Conservation (phyloP, 1,140 invertebrate genomes). For the Samia ricini region DNA sequence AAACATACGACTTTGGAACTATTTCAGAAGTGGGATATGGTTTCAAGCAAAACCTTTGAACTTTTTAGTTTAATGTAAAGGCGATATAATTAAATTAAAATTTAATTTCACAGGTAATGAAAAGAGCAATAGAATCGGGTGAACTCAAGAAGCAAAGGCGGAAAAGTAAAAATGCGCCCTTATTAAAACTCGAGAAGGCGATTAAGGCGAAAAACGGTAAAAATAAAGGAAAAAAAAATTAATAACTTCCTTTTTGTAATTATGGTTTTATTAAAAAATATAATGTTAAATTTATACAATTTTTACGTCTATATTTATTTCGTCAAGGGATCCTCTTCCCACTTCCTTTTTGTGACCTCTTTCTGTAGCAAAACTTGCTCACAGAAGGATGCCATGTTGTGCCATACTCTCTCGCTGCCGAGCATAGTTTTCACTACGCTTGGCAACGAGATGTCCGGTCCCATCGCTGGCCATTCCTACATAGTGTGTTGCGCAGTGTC, state of each 20-base stretch:
- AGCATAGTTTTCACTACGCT: background rate
- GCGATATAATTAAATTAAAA: background rate
- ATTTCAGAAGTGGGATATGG: too few species aligned
- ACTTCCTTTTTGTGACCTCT: too few species aligned
- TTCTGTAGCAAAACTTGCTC: too few species aligned
- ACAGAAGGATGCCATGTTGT: background rate
- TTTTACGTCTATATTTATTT: background rate
- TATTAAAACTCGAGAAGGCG: slow-evolving; percentile 53
- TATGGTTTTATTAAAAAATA: background rate
- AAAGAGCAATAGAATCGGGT: slow-evolving; percentile 68
- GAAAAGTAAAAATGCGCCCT: slow-evolving; percentile 62
- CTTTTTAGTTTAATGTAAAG: too few species aligned
- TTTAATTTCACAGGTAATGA: slow-evolving; percentile 75
- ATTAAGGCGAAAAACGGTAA: slow-evolving; percentile 39
- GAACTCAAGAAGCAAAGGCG: slow-evolving; percentile 64
- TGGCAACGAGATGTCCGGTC: too few species aligned
- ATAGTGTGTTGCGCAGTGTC: too few species aligned
- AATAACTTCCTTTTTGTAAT: background rate
- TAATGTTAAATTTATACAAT: background rate
- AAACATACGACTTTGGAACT: too few species aligned
- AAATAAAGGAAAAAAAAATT: slow-evolving; percentile 2
- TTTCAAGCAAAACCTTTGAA: too few species aligned
- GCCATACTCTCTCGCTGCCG: too few species aligned
- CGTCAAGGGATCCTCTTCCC: background rate
- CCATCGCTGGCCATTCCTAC: background rate